Evolutionary conservation across 2,113 vertebrate species (phyloP), one percentile per base, ranked within the genome.

Genomic region (Stegastes partitus): DNA sequence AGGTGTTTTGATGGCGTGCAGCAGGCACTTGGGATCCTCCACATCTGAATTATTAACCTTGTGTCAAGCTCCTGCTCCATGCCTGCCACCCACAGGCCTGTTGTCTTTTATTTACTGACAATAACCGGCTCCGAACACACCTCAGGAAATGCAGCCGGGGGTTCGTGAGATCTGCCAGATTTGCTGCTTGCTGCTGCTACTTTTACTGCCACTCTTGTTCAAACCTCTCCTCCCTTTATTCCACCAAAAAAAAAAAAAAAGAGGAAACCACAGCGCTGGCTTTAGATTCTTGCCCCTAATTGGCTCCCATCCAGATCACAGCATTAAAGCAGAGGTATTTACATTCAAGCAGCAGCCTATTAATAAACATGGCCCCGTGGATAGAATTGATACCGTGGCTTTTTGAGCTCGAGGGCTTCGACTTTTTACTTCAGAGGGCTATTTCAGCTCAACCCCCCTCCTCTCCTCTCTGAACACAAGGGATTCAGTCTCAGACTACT

Each of bases 301-400:
- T 87, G 81, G 71, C 77, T 57, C 64, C 5, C 22, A 61, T 79
- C 76, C 76, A 87, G 23, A 81, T 81, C 64, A 1, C 54, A 69
- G 67, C 70, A 80, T 89, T 78, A 74, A 57, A 66, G 31, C 57
- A 82, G 57, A 81, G 70, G 61, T 85, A 77, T 88, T 89, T 87
- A 87, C 77, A 82, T 84, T 61, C 79, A 78, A n/a, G 77, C 63
- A 69, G 69, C 54, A 71, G 45, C 74, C 58, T 77, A 83, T 90
- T 88, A 91, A 93, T 92, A 92, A 91, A 91, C 85, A 87, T 88
- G 75, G 54, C 37, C 11, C 1, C 47, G 31, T 74, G 58, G 81
- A 68, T n/a, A 74, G 56, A 85, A 87, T 45, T 56, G 74, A 74
- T 50, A 61, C 15, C 4, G 50, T n/a, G 67, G n/a, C 56, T 85